Conservation (phyloP, 2,113 vertebrate genomes). For the Chaenocephalus aceratus region DNA sequence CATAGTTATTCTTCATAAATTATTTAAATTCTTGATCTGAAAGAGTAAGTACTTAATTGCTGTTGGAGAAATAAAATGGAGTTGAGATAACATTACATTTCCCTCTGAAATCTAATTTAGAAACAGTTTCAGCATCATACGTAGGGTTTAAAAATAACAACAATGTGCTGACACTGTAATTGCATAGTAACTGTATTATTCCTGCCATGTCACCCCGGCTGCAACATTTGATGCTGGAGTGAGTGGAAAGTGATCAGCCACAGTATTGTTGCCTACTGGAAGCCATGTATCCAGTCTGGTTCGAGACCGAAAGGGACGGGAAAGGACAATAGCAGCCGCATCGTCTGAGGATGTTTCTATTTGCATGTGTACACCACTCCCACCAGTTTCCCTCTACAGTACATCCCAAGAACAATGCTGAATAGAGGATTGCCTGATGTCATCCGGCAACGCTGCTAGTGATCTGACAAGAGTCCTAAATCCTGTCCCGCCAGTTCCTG, state of each 20-base stretch:
- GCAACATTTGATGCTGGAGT: not conserved
- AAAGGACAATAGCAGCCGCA: slow-evolving; percentile 39
- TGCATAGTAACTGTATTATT: no score
- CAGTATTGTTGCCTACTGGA: slow-evolving; percentile 6
- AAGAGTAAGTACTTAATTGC: not conserved
- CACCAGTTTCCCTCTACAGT: slow-evolving; percentile 27
- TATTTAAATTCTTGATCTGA: not conserved
- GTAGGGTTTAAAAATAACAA: not conserved
- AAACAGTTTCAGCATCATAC: not conserved
- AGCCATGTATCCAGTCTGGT: slow-evolving; percentile 29
- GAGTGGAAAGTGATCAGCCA: not conserved
- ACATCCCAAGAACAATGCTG: slow-evolving; percentile 69
- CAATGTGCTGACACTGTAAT: not conserved
- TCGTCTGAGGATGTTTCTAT: slow-evolving; percentile 59
- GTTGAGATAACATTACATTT: not conserved
- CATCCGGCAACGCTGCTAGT: slow-evolving; percentile 60
- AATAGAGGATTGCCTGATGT: slow-evolving; percentile 72
- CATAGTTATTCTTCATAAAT: not conserved
- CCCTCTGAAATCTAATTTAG: not conserved
- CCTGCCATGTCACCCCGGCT: not conserved
- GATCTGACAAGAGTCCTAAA: slow-evolving; percentile 61
- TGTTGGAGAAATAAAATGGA: not conserved
- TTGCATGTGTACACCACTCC: slow-evolving; percentile 50
- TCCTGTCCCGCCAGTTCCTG: slow-evolving; percentile 56
- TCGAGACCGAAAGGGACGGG: slow-evolving; percentile 15